Percentiles rank a stretch among this genome's conserved stretches.
Evolutionary conservation across 92 coral and sea anemone genomes (phyloP).

Genomic region (Parazoanthus darwini): DNA sequence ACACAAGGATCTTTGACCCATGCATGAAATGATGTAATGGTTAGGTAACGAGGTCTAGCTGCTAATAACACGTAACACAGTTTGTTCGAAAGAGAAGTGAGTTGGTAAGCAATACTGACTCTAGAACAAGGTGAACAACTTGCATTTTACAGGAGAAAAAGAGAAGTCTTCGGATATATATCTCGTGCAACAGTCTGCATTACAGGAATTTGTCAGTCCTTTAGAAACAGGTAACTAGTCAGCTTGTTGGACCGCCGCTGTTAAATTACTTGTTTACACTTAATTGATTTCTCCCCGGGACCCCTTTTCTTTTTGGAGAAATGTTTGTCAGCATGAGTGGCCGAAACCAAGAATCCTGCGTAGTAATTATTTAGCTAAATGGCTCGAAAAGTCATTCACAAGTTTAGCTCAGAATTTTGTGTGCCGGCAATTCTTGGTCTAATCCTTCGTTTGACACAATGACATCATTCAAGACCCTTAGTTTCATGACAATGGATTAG

Average conservation of each 20-base stretch:
- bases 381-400: neutral
- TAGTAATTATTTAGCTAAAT: neutral
- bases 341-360: neutral
- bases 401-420: neutral
- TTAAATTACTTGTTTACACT: neutral
- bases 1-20: constrained; percentile 73
- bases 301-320: neutral
- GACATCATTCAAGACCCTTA: constrained; percentile 42
- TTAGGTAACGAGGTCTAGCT: constrained; percentile 50
- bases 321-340: neutral
- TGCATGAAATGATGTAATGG: constrained; percentile 82
- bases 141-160: constrained; percentile 1
- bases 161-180: neutral
- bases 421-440: neutral
- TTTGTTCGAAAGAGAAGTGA: constrained; percentile 23
- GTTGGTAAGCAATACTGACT: neutral
- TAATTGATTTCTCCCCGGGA: neutral
- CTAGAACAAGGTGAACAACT: neutral
- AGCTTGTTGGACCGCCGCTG: constrained; percentile 29
- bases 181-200: neutral
- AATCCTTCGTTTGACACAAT: constrained; percentile 14
- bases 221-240: constrained; percentile 23
- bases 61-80: neutral
- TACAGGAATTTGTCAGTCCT: neutral
- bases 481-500: neutral